phyloP scores from a whole-genome alignment of 2,888 invertebrate species.

The Uloborus plumipes region DNA sequence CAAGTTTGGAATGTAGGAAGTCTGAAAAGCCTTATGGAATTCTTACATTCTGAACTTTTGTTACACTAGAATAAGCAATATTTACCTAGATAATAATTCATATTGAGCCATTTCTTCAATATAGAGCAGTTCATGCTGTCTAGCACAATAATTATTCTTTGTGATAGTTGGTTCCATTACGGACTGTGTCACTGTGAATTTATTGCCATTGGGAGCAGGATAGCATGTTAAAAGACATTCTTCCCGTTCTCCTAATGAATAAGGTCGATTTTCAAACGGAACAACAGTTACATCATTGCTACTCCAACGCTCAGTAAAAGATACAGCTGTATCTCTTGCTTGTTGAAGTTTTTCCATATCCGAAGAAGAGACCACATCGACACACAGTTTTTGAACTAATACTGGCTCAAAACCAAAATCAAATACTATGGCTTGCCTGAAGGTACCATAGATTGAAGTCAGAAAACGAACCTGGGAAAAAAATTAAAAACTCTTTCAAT shows the following conservation, averaged over 20 bases:
- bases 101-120: conserved; percentile 84
- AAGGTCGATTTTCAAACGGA: conserved; percentile 68
- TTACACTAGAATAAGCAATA: too few relatives aligned
- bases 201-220: conserved; percentile 79
- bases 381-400: conserved; percentile 76
- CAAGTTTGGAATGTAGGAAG: too few relatives aligned
- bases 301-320: conserved; percentile 76
- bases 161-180: conserved; percentile 76
- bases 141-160: conserved; percentile 79
- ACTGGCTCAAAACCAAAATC: conserved; percentile 77
- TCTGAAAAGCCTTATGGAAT: too few relatives aligned
- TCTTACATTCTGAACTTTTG: too few relatives aligned
- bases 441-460: conserved; percentile 83
- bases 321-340: conserved; percentile 67
- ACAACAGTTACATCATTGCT: conserved; percentile 75
- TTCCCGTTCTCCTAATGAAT: conserved; percentile 69
- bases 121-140: conserved; percentile 82
- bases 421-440: conserved; percentile 83
- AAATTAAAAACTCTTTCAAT: not conserved
- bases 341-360: conserved; percentile 73
- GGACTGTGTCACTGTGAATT: conserved; percentile 79
- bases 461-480: conserved; percentile 75
- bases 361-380: conserved; percentile 81
- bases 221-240: conserved; percentile 76
- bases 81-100: conserved; percentile 76